phyloP scores from a whole-genome alignment of 2,888 invertebrate species.

The Tetanocera ferruginea region DNA sequence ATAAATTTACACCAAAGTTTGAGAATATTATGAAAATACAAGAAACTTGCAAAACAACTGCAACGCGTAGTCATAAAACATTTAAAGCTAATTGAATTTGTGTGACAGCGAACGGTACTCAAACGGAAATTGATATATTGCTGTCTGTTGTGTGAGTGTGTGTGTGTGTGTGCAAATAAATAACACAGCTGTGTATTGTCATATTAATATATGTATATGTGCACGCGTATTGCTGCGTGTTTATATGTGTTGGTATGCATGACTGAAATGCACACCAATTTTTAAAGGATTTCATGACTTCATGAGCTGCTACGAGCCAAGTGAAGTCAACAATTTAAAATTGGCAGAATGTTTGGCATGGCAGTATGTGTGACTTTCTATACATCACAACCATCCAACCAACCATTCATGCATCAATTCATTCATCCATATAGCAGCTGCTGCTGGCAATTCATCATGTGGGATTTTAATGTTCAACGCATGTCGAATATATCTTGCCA shows the following conservation, averaged over 20 bases:
- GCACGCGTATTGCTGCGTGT: background rate
- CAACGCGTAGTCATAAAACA: no score
- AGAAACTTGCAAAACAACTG: no score
- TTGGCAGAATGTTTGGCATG: background rate
- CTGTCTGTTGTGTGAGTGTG: background rate
- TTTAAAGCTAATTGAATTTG: background rate
- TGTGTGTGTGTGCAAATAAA: background rate
- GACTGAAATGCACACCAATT: background rate
- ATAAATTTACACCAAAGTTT: no score
- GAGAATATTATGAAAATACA: no score
- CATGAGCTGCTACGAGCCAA: background rate
- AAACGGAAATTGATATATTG: conserved; percentile 21
- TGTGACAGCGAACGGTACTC: conserved; percentile 2
- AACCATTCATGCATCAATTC: no score
- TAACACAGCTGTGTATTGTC: no score
- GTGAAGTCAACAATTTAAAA: background rate
- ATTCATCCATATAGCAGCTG: background rate
- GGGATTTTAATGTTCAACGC: background rate
- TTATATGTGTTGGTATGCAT: background rate
- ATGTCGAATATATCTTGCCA: background rate
- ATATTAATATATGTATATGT: no score
- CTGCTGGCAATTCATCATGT: conserved; percentile 22
- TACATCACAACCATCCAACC: no score
- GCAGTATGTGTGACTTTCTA: no score
- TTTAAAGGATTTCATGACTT: background rate